Base-by-base conservation (phyloP, 2,797 vertebrate species). In the Sebastiscus albofasciatus region DNA sequence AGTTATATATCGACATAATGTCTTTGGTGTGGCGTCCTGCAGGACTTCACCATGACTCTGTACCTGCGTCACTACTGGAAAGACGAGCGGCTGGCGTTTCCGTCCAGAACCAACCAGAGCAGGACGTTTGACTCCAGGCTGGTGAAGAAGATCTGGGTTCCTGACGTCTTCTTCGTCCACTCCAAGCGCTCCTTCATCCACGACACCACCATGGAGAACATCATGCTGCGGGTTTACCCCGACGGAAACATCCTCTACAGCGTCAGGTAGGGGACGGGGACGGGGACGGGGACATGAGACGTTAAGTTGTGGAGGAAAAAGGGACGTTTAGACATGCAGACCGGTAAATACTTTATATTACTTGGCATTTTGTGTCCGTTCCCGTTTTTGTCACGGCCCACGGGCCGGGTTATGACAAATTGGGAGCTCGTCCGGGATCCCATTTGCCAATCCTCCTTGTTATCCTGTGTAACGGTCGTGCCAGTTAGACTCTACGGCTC, bases 21-120 rank as follows among this genome's bases (percentile, higher is more conserved):
- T 59, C 16, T 54, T 31, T 55, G 60, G 5, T 8, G 33, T n/a
- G 29, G 46, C 8, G 10, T 55, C 66, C 20, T 68, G 3, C 79
- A 98, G 97, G 97, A 97, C 91, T 98, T 98, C 90, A 97, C 97
- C 39, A 97, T 97, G 97, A 98, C 97, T 70, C 95, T 98, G 16
- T 98, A 98, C 86, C 96, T 98, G 92, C 95, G 96, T 54, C 97
- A 98, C 93, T 98, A 98, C 91, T 99, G 97, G 97, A 98, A 98
- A 82, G 97, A 98, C 58, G 97, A 98, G 90, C 96, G 97, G 0
- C 96, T 98, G 78, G 95, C 97, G 2, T 98, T 98, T 86, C 96
- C 81, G 3, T 98, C 97, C 22, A 94, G 90, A 12, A 97, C 87
- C 93, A 98, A 98, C 86, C 95, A 91, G 94, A 99, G 97, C 60